Evolutionary conservation across 35 echinoderm and acorn worm species (phyloP).

Genomic region (Strongylocentrotus purpuratus): DNA sequence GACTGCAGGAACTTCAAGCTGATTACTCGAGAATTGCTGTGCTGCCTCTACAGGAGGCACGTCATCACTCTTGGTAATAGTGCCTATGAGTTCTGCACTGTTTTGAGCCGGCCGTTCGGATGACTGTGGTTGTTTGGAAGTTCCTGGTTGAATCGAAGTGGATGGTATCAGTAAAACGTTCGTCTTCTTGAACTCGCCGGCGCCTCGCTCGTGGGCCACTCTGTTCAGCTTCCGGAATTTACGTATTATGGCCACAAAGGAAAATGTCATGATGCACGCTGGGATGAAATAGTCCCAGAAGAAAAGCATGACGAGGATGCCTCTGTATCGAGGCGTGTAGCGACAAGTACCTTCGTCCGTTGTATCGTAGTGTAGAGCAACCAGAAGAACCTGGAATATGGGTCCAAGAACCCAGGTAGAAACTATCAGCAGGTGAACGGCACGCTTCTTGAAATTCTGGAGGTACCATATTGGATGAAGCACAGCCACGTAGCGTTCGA

Average conservation of each 20-base stretch:
- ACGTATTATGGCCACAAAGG: slow-evolving; percentile 57
- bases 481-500: slow-evolving; percentile 77
- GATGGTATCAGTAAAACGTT: neutral
- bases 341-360: neutral
- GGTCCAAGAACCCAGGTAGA: slow-evolving; percentile 63
- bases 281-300: slow-evolving; percentile 79
- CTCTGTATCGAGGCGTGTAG: neutral
- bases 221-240: slow-evolving; percentile 63
- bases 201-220: neutral
- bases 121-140: neutral
- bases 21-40: neutral
- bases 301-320: slow-evolving; percentile 55
- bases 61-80: neutral
- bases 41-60: neutral
- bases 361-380: neutral
- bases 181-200: neutral
- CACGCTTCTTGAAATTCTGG: slow-evolving; percentile 40
- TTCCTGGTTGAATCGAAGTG: neutral
- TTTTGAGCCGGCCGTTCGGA: neutral
- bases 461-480: slow-evolving; percentile 69
- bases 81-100: neutral
- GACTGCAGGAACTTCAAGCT: neutral
- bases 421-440: slow-evolving; percentile 3
- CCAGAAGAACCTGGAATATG: slow-evolving; percentile 48
- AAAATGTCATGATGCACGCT: slow-evolving; percentile 66